Percentiles rank a stretch among this genome's conserved stretches.
phyloP scores from a whole-genome alignment of 2,888 invertebrate species.

The Noctua janthina region DNA sequence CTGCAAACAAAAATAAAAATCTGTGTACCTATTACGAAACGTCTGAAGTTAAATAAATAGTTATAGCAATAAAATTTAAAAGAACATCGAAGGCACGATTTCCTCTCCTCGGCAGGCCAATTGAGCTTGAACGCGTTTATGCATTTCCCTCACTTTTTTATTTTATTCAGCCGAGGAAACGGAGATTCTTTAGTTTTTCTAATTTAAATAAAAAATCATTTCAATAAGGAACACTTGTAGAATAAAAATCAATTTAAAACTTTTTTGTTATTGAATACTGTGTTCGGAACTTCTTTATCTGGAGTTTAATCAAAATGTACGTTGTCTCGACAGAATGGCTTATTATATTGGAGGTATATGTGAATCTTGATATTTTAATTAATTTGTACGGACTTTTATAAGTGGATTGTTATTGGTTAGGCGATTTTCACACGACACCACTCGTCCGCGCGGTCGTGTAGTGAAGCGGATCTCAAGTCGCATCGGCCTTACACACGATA shows the following conservation, averaged over 20 bases:
- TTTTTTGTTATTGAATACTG: slow-evolving; percentile 51
- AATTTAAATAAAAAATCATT: slow-evolving; percentile 73
- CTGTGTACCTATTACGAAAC: slow-evolving; percentile 12
- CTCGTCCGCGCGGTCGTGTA: background rate
- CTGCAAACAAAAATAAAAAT: background rate
- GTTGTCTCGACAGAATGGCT: slow-evolving; percentile 1
- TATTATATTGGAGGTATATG: background rate
- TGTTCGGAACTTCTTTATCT: slow-evolving; percentile 43
- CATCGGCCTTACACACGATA: background rate
- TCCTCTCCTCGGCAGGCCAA: slow-evolving; percentile 74
- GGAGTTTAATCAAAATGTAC: slow-evolving; percentile 38
- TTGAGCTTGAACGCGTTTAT: slow-evolving; percentile 77
- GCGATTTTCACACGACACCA: background rate
- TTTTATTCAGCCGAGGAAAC: slow-evolving; percentile 71
- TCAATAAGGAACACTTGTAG: slow-evolving; percentile 59
- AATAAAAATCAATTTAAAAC: slow-evolving; percentile 55
- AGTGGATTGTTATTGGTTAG: background rate
- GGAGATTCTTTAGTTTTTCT: slow-evolving; percentile 73
- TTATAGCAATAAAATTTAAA: slow-evolving; percentile 72
- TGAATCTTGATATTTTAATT: slow-evolving; percentile 3
- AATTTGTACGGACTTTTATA: background rate
- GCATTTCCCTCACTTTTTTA: slow-evolving; percentile 73
- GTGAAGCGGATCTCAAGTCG: background rate
- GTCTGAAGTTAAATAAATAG: slow-evolving; percentile 48
- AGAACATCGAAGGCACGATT: slow-evolving; percentile 74